Percentiles rank a stretch among this genome's conserved stretches.
Evolutionary conservation across 64 coral and sea anemone species (phyloP).

Genomic region (Montipora sp.): DNA sequence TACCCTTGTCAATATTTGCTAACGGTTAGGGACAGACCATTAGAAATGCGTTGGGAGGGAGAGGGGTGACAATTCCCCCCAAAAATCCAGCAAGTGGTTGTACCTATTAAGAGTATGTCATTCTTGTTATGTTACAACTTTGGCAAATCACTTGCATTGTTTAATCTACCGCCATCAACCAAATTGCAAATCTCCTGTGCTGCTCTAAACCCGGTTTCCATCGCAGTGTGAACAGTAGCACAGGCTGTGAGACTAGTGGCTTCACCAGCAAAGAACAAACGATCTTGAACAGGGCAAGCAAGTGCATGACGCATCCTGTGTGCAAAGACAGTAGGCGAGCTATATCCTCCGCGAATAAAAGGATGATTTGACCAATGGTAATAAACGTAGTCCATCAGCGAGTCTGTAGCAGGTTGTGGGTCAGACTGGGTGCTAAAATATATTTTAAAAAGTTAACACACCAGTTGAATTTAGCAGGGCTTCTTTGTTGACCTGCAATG

Average conservation of each 20-base stretch:
- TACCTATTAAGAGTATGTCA: too few species aligned
- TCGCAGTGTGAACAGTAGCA: constrained; percentile 66
- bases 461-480: too few species aligned
- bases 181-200: constrained; percentile 48
- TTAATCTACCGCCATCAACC: neutral
- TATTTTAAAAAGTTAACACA: neutral
- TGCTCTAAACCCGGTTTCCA: constrained; percentile 60
- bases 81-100: too few species aligned
- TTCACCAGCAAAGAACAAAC: constrained; percentile 78
- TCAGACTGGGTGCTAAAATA: constrained; percentile 35
- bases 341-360: constrained; percentile 83
- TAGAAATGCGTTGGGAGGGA: too few species aligned
- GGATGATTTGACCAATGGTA: constrained; percentile 90
- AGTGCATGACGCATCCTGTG: constrained; percentile 48
- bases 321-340: constrained; percentile 70
- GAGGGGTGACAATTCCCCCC: too few species aligned
- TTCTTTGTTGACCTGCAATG: too few species aligned
- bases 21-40: too few species aligned
- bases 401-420: constrained; percentile 48
- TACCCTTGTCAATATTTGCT: too few species aligned
- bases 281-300: constrained; percentile 30
- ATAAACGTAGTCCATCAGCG: constrained; percentile 69
- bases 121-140: too few species aligned
- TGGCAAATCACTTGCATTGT: neutral
- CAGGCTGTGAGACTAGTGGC: constrained; percentile 29